A percentile compares a stretch with the other conserved stretches of the same genome.
Conservation (phyloP, 2,888 invertebrate genomes). For the Tenthredo livida region DNA sequence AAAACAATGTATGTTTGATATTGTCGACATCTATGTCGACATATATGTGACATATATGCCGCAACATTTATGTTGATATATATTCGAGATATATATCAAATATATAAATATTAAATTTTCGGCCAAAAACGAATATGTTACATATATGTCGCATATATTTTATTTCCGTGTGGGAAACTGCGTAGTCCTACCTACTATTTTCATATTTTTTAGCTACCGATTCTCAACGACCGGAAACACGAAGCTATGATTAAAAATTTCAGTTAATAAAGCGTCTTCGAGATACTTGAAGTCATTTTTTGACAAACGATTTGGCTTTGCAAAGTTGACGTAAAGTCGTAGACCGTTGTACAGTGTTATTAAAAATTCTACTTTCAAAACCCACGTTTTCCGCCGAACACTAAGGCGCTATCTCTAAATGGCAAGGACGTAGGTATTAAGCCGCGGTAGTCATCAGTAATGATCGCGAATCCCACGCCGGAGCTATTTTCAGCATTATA, state of each 20-base stretch:
- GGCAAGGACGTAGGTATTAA: slow-evolving; percentile 47
- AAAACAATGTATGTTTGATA: too few relatives aligned
- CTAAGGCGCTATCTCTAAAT: slow-evolving; percentile 33
- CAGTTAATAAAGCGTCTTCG: background rate
- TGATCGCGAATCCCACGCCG: slow-evolving; percentile 47
- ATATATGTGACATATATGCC: too few relatives aligned
- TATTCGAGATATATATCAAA: too few relatives aligned
- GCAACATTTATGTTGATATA: too few relatives aligned
- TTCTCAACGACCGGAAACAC: background rate
- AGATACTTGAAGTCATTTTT: background rate
- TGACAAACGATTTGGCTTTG: background rate
- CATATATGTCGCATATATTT: too few relatives aligned
- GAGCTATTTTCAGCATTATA: slow-evolving; percentile 30
- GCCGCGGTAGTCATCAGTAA: slow-evolving; percentile 35
- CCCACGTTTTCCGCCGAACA: slow-evolving; percentile 38
- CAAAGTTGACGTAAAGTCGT: background rate
- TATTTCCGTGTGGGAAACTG: too few relatives aligned
- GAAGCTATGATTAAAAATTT: background rate
- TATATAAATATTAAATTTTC: too few relatives aligned
- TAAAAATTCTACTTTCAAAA: slow-evolving; percentile 10
- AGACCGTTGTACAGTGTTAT: background rate
- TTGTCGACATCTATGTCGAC: too few relatives aligned
- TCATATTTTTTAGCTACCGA: background rate
- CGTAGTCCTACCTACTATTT: background rate
- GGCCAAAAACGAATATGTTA: too few relatives aligned